These are phyloP conservation scores for Furnarius figulus DNA, from an alignment of 2,113 vertebrate species.

Conservation along the genomic window DNA sequence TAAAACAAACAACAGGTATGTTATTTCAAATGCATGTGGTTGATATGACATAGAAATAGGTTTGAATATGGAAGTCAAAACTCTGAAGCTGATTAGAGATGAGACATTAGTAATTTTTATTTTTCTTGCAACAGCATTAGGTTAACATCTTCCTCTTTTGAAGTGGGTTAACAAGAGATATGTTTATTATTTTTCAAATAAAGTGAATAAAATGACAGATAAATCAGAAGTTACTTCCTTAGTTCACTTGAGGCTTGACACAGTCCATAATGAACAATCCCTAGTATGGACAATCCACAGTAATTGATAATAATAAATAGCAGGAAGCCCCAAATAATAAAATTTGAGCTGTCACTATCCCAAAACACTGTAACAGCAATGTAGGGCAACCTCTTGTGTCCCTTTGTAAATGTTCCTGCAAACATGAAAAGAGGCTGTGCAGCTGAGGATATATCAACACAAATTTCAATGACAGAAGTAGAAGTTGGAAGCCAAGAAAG, in stretches of 20 bases:
- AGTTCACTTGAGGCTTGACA: neutral
- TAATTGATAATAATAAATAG: neutral
- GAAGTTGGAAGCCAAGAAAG: neutral
- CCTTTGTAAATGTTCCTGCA: neutral
- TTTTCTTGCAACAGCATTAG: neutral
- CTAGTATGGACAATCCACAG: neutral
- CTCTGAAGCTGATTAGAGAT: neutral
- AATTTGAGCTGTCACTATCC: neutral
- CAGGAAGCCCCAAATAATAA: neutral
- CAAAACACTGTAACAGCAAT: accelerated
- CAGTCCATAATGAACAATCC: neutral
- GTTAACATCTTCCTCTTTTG: neutral
- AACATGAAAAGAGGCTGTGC: neutral
- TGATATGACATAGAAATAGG: neutral
- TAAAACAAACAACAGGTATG: neutral
- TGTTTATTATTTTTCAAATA: neutral
- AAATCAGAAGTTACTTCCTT: neutral
- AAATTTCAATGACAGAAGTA: neutral
- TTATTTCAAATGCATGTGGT: neutral
- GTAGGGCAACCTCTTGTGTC: neutral
- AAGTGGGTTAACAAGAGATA: neutral
- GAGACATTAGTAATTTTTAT: neutral
- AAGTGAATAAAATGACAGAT: neutral
- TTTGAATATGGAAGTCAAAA: neutral
- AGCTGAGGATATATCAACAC: neutral